Percentiles rank a stretch among this genome's conserved stretches.
These are phyloP conservation scores for Phyllotis vaccarum DNA, from an alignment of 2,797 vertebrate species.

Conservation along the genomic window DNA sequence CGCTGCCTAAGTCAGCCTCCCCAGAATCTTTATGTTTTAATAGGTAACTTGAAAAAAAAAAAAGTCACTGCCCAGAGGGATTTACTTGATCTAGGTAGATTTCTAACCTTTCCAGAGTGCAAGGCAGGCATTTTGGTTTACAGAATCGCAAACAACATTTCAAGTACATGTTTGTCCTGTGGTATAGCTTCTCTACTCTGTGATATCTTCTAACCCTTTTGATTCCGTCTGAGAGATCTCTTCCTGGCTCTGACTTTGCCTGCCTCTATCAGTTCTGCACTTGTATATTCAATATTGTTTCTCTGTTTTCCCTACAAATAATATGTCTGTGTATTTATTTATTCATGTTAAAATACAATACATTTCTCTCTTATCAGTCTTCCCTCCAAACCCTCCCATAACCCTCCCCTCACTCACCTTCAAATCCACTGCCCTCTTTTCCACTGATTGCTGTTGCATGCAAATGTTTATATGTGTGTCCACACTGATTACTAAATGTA, in stretches of 20 bases:
- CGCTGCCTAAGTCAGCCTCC: slow-evolving; percentile 27
- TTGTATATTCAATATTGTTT: not conserved
- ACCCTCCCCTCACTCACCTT: not conserved
- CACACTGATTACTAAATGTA: not conserved
- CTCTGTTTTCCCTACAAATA: not conserved
- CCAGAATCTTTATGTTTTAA: slow-evolving; percentile 49
- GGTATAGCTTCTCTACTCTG: not conserved
- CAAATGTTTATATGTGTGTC: not conserved
- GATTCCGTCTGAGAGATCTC: not conserved
- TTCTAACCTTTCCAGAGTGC: slow-evolving; percentile 27
- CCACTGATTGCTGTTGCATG: not conserved
- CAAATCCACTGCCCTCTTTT: not conserved
- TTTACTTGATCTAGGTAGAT: not conserved
- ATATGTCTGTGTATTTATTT: not conserved
- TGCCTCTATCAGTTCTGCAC: not conserved
- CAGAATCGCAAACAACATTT: not conserved
- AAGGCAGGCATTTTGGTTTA: slow-evolving; percentile 42
- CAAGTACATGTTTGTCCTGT: not conserved
- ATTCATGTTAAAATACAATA: not conserved
- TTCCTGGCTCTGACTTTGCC: not conserved
- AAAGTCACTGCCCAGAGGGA: not conserved
- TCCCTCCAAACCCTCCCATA: not conserved
- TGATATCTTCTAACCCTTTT: not conserved
- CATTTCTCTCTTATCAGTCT: not conserved
- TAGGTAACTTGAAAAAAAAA: slow-evolving; percentile 41